These are phyloP conservation scores for Helicolenus hilgendorfi DNA, from an alignment of 2,797 vertebrate genomes.

Conservation along the genomic window DNA sequence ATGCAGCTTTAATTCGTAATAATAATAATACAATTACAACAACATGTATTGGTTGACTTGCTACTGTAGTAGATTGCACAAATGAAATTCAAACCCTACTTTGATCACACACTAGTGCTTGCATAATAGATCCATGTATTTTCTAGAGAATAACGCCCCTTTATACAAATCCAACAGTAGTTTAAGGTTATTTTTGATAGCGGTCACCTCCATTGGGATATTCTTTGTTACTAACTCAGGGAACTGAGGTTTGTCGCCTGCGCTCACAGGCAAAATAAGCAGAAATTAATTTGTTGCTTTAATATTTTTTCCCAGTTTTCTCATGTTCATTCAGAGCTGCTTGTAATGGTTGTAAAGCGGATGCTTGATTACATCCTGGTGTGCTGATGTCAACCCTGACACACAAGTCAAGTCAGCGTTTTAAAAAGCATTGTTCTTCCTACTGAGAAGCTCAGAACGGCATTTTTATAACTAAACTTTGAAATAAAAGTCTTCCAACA, in stretches of 20 bases:
- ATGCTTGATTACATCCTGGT: conserved; percentile 60
- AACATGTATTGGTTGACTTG: conserved; percentile 78
- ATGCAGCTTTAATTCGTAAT: conserved; percentile 62
- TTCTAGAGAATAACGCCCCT: conserved; percentile 65
- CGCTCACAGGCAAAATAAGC: conserved; percentile 52
- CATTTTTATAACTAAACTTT: conserved; percentile 84
- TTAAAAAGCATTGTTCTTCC: conserved; percentile 63
- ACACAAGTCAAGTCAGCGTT: conserved; percentile 31
- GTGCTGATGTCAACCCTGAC: conserved; percentile 48
- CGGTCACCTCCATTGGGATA: conserved; percentile 71
- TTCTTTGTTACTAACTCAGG: conserved; percentile 92
- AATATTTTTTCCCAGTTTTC: conserved; percentile 54
- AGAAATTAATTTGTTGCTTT: conserved; percentile 74
- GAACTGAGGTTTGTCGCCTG: conserved; percentile 87
- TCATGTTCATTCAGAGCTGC: conserved; percentile 47
- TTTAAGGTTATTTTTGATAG: conserved; percentile 75
- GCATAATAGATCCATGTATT: conserved; percentile 74
- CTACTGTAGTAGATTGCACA: conserved; percentile 78
- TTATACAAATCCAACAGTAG: conserved; percentile 68
- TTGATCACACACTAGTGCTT: conserved; percentile 79
- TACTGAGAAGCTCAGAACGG: conserved; percentile 45
- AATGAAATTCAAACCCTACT: conserved; percentile 70
- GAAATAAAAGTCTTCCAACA: conserved; percentile 86
- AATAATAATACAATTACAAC: conserved; percentile 44
- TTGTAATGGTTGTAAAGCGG: conserved; percentile 44